phyloP scores from a whole-genome alignment of 2,888 invertebrate species.

The Gymnoscelis rufifasciata region DNA sequence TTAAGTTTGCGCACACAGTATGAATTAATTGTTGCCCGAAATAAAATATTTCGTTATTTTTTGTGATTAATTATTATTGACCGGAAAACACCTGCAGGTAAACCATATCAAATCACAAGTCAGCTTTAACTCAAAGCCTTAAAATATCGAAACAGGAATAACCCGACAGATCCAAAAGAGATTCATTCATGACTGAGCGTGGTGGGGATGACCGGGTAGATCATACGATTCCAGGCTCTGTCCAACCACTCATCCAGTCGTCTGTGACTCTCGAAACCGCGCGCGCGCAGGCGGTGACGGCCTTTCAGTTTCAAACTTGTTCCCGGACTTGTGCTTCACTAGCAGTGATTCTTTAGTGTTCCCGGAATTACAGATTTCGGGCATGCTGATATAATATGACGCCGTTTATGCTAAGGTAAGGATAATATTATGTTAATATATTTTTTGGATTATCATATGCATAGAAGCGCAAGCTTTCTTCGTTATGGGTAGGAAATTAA shows the following conservation, averaged over 20 bases:
- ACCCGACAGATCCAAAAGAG: slow-evolving; percentile 42
- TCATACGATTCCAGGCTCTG: slow-evolving; percentile 45
- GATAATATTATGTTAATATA: too few species aligned
- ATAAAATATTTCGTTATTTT: too few species aligned
- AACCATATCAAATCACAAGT: too few species aligned
- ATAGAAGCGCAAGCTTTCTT: too few species aligned
- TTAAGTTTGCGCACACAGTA: too few species aligned
- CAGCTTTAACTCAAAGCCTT: too few species aligned
- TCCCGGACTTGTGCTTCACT: slow-evolving; percentile 40
- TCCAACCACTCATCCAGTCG: slow-evolving; percentile 36
- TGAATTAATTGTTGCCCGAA: too few species aligned
- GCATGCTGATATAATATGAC: slow-evolving; percentile 67
- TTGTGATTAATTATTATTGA: too few species aligned
- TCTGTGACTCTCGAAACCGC: slow-evolving; percentile 46
- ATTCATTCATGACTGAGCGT: slow-evolving; percentile 67
- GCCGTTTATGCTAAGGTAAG: slow-evolving; percentile 63
- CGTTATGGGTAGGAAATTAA: too few species aligned
- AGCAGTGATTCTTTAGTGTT: slow-evolving; percentile 50
- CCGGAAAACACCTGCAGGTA: too few species aligned
- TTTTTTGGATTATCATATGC: too few species aligned
- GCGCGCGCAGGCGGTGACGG: slow-evolving; percentile 52
- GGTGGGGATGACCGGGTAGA: slow-evolving; percentile 52
- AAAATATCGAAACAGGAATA: slow-evolving; percentile 10
- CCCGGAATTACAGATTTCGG: slow-evolving; percentile 33
- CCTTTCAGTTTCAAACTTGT: slow-evolving; percentile 57